A percentile compares a stretch with the other conserved stretches of the same genome.
Conservation (phyloP, 2,888 invertebrate genomes). For the Rhingia rostrata region DNA sequence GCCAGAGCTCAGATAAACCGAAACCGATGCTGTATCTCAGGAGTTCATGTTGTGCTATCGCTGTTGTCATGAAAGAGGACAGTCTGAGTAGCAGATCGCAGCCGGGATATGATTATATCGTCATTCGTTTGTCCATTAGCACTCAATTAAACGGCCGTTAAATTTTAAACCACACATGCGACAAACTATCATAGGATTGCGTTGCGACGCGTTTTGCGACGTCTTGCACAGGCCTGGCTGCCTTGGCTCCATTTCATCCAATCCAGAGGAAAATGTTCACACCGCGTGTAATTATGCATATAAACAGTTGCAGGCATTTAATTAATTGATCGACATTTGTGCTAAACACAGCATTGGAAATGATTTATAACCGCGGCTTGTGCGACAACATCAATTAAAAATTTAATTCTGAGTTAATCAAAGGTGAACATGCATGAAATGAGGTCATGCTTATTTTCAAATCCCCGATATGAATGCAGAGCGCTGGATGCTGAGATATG, state of each 20-base stretch:
- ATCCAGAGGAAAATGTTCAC: neutral
- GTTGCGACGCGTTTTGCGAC: neutral
- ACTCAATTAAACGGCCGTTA: slow-evolving; percentile 54
- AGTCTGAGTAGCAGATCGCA: slow-evolving; percentile 17
- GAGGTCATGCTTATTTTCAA: slow-evolving; percentile 71
- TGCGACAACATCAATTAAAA: slow-evolving; percentile 66
- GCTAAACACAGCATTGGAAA: slow-evolving; percentile 59
- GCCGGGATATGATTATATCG: slow-evolving; percentile 40
- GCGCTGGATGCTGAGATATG: neutral
- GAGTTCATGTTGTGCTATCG: slow-evolving; percentile 19
- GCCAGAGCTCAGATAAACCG: neutral
- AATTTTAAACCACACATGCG: slow-evolving; percentile 15
- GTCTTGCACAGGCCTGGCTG: no score
- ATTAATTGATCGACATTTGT: slow-evolving; percentile 70
- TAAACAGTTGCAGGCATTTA: slow-evolving; percentile 64
- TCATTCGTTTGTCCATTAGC: slow-evolving; percentile 63
- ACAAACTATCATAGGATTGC: slow-evolving; percentile 14
- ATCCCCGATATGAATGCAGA: slow-evolving; percentile 50
- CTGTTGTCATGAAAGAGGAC: slow-evolving; percentile 22
- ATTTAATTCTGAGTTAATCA: slow-evolving; percentile 58
- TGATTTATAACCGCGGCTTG: slow-evolving; percentile 56
- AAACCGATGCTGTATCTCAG: neutral
- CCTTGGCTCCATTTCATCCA: slow-evolving; percentile 14
- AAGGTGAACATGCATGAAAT: slow-evolving; percentile 71
- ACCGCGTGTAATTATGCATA: slow-evolving; percentile 55